Percentiles rank a stretch among this genome's conserved stretches.
Evolutionary conservation across 2,113 vertebrate genomes (phyloP).

Genomic region (Ceyx cyanopectus): DNA sequence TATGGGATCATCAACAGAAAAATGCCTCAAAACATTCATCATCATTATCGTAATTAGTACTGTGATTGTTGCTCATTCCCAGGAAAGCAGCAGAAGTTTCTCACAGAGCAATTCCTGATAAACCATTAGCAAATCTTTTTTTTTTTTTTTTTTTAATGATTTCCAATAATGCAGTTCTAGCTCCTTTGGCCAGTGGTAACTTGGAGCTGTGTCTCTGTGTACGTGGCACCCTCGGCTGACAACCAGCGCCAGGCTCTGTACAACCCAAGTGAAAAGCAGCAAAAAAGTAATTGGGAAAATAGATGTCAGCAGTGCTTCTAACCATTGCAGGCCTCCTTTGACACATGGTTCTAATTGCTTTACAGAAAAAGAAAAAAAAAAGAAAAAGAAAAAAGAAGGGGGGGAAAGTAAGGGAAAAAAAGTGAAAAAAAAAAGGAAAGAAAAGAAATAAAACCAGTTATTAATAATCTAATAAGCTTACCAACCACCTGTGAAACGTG

Average conservation of each 20-base stretch:
- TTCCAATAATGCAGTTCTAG: neutral
- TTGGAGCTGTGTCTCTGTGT: neutral
- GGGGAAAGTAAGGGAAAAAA: too few species aligned
- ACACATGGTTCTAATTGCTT: constrained; percentile 69
- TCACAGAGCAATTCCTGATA: neutral
- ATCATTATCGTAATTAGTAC: neutral
- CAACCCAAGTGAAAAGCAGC: constrained; percentile 53
- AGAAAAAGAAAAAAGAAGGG: too few species aligned
- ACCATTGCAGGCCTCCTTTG: constrained; percentile 2
- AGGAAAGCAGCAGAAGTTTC: neutral
- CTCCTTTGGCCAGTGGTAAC: neutral
- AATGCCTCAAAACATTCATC: neutral
- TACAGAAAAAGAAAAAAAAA: too few species aligned
- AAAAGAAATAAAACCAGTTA: constrained; percentile 55
- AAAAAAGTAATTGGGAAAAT: constrained; percentile 55
- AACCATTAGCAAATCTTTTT: neutral
- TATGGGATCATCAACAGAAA: neutral
- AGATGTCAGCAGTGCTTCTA: constrained; percentile 55
- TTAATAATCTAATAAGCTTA: constrained; percentile 73
- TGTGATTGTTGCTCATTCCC: neutral
- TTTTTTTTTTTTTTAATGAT: neutral
- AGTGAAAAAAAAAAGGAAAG: neutral
- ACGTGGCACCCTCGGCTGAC: neutral
- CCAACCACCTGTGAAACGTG: constrained; percentile 65
- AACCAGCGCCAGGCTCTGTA: neutral